A percentile compares a stretch with the other conserved stretches of the same genome.
Conservation (phyloP, 2,113 vertebrate species). For the Grammomys dolichurus region DNA sequence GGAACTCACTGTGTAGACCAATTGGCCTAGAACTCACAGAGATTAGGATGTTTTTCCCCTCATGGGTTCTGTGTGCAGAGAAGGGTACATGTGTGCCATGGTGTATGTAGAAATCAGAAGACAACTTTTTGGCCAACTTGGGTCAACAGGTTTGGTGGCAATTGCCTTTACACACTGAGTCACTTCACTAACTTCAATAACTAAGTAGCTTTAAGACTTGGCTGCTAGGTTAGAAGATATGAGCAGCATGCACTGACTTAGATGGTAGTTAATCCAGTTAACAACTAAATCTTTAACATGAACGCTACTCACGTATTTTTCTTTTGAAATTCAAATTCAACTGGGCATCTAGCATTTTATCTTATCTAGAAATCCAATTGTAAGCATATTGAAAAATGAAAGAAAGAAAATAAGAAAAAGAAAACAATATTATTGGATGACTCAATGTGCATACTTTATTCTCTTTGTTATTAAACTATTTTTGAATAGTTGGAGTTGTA, state of each 20-base stretch:
- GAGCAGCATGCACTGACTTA: background rate
- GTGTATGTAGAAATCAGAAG: background rate
- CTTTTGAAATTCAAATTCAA: constrained; percentile 36
- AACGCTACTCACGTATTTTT: background rate
- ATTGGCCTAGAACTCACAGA: background rate
- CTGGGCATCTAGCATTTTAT: background rate
- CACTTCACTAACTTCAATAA: background rate
- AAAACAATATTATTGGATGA: background rate
- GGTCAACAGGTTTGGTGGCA: background rate
- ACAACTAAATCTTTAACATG: background rate
- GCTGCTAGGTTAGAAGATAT: background rate
- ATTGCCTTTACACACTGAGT: background rate
- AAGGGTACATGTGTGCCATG: background rate
- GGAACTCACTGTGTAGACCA: background rate
- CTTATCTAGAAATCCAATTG: background rate
- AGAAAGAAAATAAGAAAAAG: background rate
- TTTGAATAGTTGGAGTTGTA: background rate
- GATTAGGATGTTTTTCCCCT: background rate
- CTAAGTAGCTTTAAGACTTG: background rate
- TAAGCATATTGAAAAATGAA: background rate
- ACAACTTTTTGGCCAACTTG: background rate
- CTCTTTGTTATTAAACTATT: background rate
- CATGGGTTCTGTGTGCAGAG: background rate
- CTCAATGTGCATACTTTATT: background rate
- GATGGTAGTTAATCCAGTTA: background rate